A percentile compares a stretch with the other conserved stretches of the same genome.
Evolutionary conservation across 2,888 invertebrate species (phyloP).

Genomic region (Netelia inedita): DNA sequence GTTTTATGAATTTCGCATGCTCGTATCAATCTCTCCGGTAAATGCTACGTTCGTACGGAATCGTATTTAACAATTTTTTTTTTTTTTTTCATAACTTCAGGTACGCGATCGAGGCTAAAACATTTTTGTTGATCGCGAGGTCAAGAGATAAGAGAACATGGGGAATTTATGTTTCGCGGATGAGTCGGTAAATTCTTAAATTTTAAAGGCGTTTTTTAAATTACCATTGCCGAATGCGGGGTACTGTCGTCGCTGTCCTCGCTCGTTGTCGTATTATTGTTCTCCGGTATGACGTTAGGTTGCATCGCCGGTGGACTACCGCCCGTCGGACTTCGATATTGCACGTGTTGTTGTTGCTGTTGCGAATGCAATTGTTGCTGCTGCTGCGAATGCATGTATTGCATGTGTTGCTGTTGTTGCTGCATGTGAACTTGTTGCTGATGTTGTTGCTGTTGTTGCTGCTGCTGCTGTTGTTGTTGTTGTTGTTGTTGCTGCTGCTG

Average conservation of each 20-base stretch:
- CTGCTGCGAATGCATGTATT: constrained; percentile 80
- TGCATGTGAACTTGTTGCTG: constrained; percentile 79
- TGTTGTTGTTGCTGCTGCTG: constrained; percentile 77
- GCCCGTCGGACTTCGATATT: constrained; percentile 87
- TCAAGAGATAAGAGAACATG: too few relatives aligned
- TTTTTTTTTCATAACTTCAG: too few relatives aligned
- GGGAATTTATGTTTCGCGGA: too few relatives aligned
- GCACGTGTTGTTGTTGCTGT: constrained; percentile 83
- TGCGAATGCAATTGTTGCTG: constrained; percentile 76
- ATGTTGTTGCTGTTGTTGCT: constrained; percentile 79
- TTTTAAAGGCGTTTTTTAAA: not conserved
- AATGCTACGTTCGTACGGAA: not conserved
- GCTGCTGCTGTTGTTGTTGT: constrained; percentile 78
- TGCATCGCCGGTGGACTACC: constrained; percentile 87
- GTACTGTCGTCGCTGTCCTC: constrained; percentile 95
- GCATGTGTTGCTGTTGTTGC: constrained; percentile 78
- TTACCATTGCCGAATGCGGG: constrained; percentile 88
- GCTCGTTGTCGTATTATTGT: constrained; percentile 90
- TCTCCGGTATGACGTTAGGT: constrained; percentile 86
- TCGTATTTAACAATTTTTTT: not conserved
- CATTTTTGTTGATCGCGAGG: not conserved
- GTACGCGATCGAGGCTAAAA: not conserved
- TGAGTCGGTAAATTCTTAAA: too few relatives aligned
- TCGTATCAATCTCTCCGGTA: not conserved
- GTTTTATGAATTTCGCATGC: not conserved